These are phyloP conservation scores for Axinella damicornis DNA, from an alignment of 37 sponge, comb jelly and placozoan genomes.

Conservation along the genomic window DNA sequence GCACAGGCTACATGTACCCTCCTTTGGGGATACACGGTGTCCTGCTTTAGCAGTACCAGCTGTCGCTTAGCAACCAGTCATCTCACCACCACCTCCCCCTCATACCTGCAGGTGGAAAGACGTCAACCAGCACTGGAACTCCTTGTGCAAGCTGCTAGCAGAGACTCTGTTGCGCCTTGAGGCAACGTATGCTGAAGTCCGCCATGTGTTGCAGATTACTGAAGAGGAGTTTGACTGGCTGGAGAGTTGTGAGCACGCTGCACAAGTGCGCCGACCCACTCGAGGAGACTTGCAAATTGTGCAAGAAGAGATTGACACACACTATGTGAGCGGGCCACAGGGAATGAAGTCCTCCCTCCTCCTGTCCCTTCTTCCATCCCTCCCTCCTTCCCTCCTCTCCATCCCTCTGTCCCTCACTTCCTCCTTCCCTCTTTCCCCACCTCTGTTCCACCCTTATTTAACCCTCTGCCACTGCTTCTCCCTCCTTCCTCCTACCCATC, in stretches of 20 bases:
- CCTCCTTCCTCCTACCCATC: background rate
- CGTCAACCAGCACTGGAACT: constrained; percentile 69
- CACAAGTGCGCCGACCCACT: background rate
- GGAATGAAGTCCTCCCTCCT: no score
- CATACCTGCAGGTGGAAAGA: constrained; percentile 53
- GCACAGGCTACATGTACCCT: no score
- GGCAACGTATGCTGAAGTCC: constrained; percentile 50
- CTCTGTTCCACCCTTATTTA: no score
- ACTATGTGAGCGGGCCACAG: constrained; percentile 51
- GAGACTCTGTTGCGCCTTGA: constrained; percentile 63
- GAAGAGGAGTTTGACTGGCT: constrained; percentile 69
- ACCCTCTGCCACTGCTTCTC: no score
- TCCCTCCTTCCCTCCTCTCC: no score
- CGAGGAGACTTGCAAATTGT: constrained; percentile 38
- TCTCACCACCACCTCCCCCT: background rate
- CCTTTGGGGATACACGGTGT: no score
- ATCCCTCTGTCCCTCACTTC: background rate
- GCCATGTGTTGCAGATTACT: constrained; percentile 46
- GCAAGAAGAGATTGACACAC: constrained; percentile 43
- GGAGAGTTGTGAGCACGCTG: background rate
- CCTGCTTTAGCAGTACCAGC: no score
- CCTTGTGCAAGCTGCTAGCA: constrained; percentile 50
- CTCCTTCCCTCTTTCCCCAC: background rate
- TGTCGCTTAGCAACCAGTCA: no score
- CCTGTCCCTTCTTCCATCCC: no score